Conservation (phyloP, 2,113 vertebrate species). For the Tragelaphus strepsiceros region DNA sequence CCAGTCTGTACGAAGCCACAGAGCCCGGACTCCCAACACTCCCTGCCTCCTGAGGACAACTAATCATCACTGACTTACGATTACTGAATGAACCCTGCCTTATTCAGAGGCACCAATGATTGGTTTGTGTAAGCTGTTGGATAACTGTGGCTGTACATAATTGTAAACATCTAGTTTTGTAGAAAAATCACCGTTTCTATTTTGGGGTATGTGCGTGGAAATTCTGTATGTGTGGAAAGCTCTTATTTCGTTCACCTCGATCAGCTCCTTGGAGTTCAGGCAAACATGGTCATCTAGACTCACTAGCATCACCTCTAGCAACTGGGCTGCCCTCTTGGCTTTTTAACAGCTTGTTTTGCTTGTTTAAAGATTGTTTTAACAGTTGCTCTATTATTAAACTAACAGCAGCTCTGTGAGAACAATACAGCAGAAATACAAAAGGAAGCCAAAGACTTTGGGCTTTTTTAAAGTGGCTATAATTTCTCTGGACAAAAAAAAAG, state of each 20-base stretch:
- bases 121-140: background rate
- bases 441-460: conserved; percentile 52
- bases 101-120: background rate
- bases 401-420: conserved; percentile 67
- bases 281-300: background rate
- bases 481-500: conserved; percentile 49
- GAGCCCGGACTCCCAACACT: background rate
- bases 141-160: background rate
- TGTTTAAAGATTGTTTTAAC: conserved; percentile 67
- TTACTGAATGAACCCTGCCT: background rate
- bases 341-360: conserved; percentile 56
- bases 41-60: background rate
- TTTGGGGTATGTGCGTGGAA: background rate
- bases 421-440: conserved; percentile 61
- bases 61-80: background rate
- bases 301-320: conserved; percentile 13
- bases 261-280: background rate
- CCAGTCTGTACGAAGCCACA: background rate
- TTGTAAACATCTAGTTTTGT: background rate
- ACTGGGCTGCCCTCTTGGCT: conserved; percentile 20
- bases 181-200: background rate
- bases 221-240: background rate
- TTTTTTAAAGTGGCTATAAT: conserved; percentile 70
- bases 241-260: background rate
- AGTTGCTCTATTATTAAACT: conserved; percentile 63